Conservation (phyloP, 2,797 vertebrate genomes). For the Hemibagrus guttatus region DNA sequence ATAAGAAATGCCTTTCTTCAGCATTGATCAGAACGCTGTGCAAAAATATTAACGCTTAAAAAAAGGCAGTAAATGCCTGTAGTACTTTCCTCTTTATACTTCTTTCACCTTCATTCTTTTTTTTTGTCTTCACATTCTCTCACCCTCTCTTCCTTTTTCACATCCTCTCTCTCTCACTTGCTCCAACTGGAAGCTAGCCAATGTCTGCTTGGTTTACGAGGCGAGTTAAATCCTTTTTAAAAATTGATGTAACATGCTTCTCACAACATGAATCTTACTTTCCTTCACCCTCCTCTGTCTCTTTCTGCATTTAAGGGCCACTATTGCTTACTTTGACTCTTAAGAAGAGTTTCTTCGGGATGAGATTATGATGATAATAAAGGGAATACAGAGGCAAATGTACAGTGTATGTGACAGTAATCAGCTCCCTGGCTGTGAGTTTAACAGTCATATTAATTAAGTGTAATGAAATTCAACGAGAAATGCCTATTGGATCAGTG, state of each 20-base stretch:
- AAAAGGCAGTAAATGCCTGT: slow-evolving; percentile 81
- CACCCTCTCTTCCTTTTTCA: slow-evolving; percentile 50
- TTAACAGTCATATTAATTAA: slow-evolving; percentile 61
- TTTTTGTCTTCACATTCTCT: not conserved
- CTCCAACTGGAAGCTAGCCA: slow-evolving; percentile 60
- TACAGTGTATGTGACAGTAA: slow-evolving; percentile 58
- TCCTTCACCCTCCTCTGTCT: slow-evolving; percentile 32
- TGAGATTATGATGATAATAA: slow-evolving; percentile 48
- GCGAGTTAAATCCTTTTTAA: slow-evolving; percentile 61
- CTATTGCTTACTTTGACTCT: slow-evolving; percentile 55
- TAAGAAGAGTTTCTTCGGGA: slow-evolving; percentile 35
- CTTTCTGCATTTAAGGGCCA: slow-evolving; percentile 42
- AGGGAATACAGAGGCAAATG: slow-evolving; percentile 42
- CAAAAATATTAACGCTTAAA: slow-evolving; percentile 86
- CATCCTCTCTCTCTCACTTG: not conserved
- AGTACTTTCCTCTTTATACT: slow-evolving; percentile 69
- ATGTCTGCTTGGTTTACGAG: slow-evolving; percentile 60
- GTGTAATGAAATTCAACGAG: slow-evolving; percentile 51
- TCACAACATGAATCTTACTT: slow-evolving; percentile 55
- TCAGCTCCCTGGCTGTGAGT: slow-evolving; percentile 48
- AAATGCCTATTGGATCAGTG: slow-evolving; percentile 49
- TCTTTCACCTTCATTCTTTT: slow-evolving; percentile 54
- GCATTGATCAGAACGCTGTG: slow-evolving; percentile 91
- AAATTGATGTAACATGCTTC: slow-evolving; percentile 61
- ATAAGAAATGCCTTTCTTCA: slow-evolving; percentile 96